Base-by-base conservation (phyloP, 2,797 vertebrate genomes). In the Chaetodon trifasciatus region DNA sequence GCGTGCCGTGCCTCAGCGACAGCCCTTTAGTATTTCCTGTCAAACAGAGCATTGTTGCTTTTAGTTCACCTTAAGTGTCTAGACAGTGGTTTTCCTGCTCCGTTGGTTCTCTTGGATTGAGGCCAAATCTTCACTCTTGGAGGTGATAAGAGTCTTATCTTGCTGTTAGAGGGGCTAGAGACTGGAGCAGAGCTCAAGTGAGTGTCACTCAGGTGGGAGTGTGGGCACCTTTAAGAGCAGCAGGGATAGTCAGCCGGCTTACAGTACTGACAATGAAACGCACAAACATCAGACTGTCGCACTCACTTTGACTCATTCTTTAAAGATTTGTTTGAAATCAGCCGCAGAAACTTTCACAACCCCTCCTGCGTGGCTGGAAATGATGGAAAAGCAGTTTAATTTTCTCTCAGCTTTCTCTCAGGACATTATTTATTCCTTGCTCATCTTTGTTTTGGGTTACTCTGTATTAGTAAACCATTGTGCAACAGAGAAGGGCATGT, bases 71-170 rank as follows among this genome's bases (percentile, higher is more conserved):
- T 95, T 95, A 94, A 95, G 95, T 95, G 95, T 96, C 95, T 96
- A 96, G 95, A 96, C 95, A 95, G 94, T 95, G 96, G 95, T 96
- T 95, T 95, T 94, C 91, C 92, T 96, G 95, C 95, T 95, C 93
- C 88, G 91, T 87, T 96, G 95, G 92, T 94, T 96, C 93, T 90
- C 94, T 89, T 95, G 95, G 95, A 96, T 95, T 93, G 95, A 94
- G 94, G 95, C 95, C 95, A 96, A 96, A 95, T 96, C 96, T 96
- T 92, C 87, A 87, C 94, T 95, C 94, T 94, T 93, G 87, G 91
- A 94, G 92, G 94, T 80, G 96, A 96, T 96, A 96, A 96, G 94
- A 95, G 94, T 94, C 93, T 96, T 96, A 96, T 96, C 96, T 94
- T 80, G 88, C 93, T 92, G 92, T 95, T 92, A 92, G 94, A 92